phyloP scores from a whole-genome alignment of 1,140 invertebrate species.

The Drosophila lacertosa region DNA sequence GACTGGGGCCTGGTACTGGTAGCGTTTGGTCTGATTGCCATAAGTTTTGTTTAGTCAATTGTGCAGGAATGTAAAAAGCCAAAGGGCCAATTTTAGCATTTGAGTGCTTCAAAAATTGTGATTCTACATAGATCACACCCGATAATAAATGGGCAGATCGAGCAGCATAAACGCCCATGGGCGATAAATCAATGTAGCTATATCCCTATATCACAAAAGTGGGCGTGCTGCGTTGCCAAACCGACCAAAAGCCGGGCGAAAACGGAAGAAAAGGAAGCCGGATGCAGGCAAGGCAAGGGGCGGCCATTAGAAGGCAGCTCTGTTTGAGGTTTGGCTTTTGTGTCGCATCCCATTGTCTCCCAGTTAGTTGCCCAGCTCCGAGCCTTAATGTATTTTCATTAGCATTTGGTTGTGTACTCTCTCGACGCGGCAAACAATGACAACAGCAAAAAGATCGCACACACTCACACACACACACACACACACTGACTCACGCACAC shows the following conservation, averaged over 20 bases:
- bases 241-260: background rate
- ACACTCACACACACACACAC: background rate
- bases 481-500: background rate
- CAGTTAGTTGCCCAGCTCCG: conserved; percentile 7
- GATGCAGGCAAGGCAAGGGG: conserved; percentile 21
- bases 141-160: background rate
- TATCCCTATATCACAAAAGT: conserved; percentile 6
- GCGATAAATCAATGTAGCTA: conserved; percentile 47
- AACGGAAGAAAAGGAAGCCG: conserved; percentile 34
- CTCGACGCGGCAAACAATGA: conserved; percentile 34
- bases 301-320: conserved; percentile 24
- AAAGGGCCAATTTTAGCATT: background rate
- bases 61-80: background rate
- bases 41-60: conserved; percentile 59
- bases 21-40: background rate
- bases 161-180: conserved; percentile 11
- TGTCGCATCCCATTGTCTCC: conserved; percentile 30
- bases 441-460: conserved; percentile 27
- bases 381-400: conserved; percentile 56
- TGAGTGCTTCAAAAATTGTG: background rate
- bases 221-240: conserved; percentile 25
- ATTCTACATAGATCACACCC: conserved; percentile 39
- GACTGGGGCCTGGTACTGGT: background rate
- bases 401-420: conserved; percentile 39
- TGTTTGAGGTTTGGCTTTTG: conserved; percentile 75